Conservation (phyloP, 2,888 invertebrate species). For the Machimus atricapillus region DNA sequence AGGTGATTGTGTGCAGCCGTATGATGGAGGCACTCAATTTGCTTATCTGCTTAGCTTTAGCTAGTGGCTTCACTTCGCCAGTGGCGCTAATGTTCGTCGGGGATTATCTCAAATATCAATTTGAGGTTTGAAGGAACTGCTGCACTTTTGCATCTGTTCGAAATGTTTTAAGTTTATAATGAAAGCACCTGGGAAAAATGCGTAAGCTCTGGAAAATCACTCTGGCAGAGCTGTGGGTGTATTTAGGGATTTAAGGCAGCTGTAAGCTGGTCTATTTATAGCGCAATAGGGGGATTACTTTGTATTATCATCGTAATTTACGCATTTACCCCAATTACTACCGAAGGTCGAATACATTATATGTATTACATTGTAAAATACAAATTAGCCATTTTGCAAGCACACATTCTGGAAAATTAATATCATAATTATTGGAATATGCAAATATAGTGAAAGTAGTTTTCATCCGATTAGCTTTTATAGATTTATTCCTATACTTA, state of each 20-base stretch:
- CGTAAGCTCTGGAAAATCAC: not conserved
- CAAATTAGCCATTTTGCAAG: too few relatives aligned
- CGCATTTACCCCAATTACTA: too few relatives aligned
- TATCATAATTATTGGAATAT: too few relatives aligned
- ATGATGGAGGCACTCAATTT: not conserved
- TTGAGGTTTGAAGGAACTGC: not conserved
- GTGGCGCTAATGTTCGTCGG: not conserved
- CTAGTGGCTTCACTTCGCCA: not conserved
- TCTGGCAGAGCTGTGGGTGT: not conserved
- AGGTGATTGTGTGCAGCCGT: not conserved
- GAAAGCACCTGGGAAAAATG: not conserved
- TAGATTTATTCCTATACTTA: too few relatives aligned
- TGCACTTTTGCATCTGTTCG: not conserved
- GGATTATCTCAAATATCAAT: not conserved
- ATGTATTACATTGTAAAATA: too few relatives aligned
- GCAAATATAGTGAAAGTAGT: too few relatives aligned
- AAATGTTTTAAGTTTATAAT: not conserved
- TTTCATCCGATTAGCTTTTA: too few relatives aligned
- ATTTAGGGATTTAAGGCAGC: not conserved
- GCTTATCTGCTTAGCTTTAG: not conserved
- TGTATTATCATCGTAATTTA: too few relatives aligned
- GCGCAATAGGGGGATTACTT: not conserved
- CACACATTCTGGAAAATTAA: too few relatives aligned
- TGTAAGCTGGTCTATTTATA: not conserved
- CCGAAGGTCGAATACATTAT: too few relatives aligned